These are phyloP conservation scores for Tetragonula carbonaria DNA, from an alignment of 2,888 invertebrate genomes.

Conservation along the genomic window DNA sequence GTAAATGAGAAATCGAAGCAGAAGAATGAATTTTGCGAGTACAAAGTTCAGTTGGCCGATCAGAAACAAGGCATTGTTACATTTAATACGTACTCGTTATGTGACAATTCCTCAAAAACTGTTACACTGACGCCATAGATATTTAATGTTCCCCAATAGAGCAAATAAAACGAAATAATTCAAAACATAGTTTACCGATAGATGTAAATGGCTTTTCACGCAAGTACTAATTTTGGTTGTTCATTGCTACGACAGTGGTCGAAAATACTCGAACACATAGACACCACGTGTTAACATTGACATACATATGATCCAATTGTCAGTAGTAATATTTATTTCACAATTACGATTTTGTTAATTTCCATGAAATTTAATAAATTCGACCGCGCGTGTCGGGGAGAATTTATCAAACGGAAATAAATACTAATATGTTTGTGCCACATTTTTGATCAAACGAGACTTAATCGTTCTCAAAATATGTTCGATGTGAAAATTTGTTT, in stretches of 20 bases:
- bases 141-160: constrained; percentile 5
- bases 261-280: constrained; percentile 49
- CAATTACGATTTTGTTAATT: too few species aligned
- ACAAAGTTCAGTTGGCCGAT: constrained; percentile 28
- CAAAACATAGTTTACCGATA: constrained; percentile 15
- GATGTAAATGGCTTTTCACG: constrained; percentile 23
- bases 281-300: constrained; percentile 61
- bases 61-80: constrained; percentile 19
- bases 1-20: constrained; percentile 5
- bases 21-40: constrained; percentile 10
- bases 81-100: constrained; percentile 47
- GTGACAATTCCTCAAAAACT: constrained; percentile 10
- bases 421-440: not conserved
- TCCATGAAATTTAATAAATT: not conserved
- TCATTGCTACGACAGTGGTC: constrained; percentile 50
- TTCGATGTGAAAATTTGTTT: not conserved
- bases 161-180: constrained; percentile 16
- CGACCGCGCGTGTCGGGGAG: too few species aligned
- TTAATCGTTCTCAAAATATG: not conserved
- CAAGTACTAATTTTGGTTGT: constrained; percentile 48
- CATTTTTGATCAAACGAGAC: not conserved
- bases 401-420: not conserved
- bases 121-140: constrained; percentile 42
- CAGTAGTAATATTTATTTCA: not conserved
- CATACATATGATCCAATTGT: constrained; percentile 5